Percentiles rank a stretch among this genome's conserved stretches.
phyloP scores from a whole-genome alignment of 2,113 vertebrate genomes.

The Phalacrocorax carbo region DNA sequence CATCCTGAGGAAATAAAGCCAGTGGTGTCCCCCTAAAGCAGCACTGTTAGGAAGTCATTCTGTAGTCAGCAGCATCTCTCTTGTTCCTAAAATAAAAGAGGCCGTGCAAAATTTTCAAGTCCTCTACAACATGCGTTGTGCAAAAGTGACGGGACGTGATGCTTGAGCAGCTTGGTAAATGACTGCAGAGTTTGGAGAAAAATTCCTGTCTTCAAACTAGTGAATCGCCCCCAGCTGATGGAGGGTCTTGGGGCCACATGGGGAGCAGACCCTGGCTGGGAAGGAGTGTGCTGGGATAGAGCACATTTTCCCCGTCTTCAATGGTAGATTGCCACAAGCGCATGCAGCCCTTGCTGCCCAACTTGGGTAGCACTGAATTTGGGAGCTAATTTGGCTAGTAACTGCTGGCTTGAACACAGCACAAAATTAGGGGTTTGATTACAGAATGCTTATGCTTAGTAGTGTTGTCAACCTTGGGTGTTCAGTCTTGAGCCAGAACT shows the following conservation, averaged over 20 bases:
- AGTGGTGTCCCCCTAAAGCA: not conserved
- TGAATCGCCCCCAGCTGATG: not conserved
- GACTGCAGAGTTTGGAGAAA: not conserved
- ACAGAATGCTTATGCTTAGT: not conserved
- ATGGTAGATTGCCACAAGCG: rapidly evolving
- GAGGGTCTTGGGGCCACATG: too few species aligned
- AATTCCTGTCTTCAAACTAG: not conserved
- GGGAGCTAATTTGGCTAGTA: not conserved
- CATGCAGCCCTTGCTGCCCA: not conserved
- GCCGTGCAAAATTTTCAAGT: not conserved
- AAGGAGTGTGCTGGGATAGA: not conserved
- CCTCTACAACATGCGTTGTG: rapidly evolving
- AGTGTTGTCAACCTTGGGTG: not conserved
- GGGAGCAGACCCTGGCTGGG: rapidly evolving
- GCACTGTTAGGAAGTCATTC: not conserved
- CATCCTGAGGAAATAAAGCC: not conserved
- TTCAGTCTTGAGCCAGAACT: not conserved
- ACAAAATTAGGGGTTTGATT: not conserved
- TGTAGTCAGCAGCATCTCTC: not conserved
- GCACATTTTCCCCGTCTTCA: not conserved
- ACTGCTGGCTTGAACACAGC: not conserved
- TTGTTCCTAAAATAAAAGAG: not conserved
- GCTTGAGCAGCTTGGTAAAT: not conserved
- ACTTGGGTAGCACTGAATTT: not conserved
- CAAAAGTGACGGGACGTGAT: rapidly evolving